Base-by-base conservation (phyloP, 1,140 invertebrate species). In the Drosophila willistoni region DNA sequence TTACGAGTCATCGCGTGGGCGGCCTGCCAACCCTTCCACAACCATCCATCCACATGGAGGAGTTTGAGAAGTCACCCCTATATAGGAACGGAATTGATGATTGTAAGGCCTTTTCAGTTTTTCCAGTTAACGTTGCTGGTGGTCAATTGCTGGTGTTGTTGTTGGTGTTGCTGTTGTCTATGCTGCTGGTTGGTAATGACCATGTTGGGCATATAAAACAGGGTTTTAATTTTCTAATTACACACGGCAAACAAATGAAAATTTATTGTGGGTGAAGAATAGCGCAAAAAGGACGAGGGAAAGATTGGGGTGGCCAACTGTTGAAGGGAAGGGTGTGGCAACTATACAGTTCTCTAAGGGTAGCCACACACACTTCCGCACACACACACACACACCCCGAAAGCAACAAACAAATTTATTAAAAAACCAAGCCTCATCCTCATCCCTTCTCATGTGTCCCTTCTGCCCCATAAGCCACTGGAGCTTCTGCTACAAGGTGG, bases 161-260 rank as follows among this genome's bases (percentile, higher is more conserved):
- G 63, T 68, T 71, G 72, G 54, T 71, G 64, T 64, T 74, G 77
- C 73, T 83, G 69, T 68, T 64, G 54, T 44, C 71, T 64, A 66
- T 74, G 77, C 73, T 84, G 67, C 66, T 63, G 51, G 36, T 42
- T 73, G 73, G 61, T 82, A 79, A 79, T 83, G 71, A 63, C 70
- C 77, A 71, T 80, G 81, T 77, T 80, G 69, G 42, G 66, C 39
- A 64, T 36, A 79, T 72, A 86, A 86, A 86, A 86, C 79, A 79
- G 64, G 83, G 83, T 82, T 87, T 86, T 87, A 87, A 86, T 86
- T 87, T 87, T 87, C 83, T 87, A 87, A 87, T 87, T 87, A 87
- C 83, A 87, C 76, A 87, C 83, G 68, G 72, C 71, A 83, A 87
- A 83, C 79, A 87, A 87, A 87, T 87, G 84, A 89, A 77, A 83